Conservation (phyloP, 2,113 vertebrate species). For the Porphyrio hochstetteri region DNA sequence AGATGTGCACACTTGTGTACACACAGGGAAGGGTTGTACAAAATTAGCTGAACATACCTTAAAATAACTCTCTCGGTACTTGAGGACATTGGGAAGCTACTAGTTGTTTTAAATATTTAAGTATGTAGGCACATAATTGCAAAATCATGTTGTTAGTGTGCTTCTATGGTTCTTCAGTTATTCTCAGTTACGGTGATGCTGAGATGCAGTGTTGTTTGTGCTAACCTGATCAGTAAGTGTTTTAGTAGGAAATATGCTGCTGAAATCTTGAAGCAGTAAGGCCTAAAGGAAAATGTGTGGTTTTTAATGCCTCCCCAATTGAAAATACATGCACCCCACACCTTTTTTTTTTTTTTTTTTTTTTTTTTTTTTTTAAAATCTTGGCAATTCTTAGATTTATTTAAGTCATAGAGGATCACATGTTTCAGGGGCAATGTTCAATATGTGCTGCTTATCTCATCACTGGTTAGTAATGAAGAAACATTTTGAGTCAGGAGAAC, state of each 20-base stretch:
- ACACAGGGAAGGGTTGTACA: not conserved
- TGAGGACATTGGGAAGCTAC: not conserved
- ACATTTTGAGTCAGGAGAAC: not conserved
- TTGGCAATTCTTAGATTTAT: conserved; percentile 1
- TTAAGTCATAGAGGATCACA: not conserved
- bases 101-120: not conserved
- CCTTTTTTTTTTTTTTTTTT: not conserved
- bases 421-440: conserved; percentile 1
- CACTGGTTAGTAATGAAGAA: not conserved
- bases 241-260: not conserved
- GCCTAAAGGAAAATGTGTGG: not conserved
- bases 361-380: not conserved
- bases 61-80: not conserved
- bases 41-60: not conserved
- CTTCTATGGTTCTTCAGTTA: not conserved
- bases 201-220: not conserved
- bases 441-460: not conserved
- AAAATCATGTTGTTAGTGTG: not conserved
- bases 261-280: not conserved
- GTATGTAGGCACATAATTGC: not conserved
- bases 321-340: not conserved
- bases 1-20: not conserved
- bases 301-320: not conserved
- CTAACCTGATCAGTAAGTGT: not conserved
- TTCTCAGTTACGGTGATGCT: not conserved